Evolutionary conservation across 1,140 invertebrate species (phyloP), one percentile per base, ranked within the genome.

Genomic region (Vanessa atalanta): DNA sequence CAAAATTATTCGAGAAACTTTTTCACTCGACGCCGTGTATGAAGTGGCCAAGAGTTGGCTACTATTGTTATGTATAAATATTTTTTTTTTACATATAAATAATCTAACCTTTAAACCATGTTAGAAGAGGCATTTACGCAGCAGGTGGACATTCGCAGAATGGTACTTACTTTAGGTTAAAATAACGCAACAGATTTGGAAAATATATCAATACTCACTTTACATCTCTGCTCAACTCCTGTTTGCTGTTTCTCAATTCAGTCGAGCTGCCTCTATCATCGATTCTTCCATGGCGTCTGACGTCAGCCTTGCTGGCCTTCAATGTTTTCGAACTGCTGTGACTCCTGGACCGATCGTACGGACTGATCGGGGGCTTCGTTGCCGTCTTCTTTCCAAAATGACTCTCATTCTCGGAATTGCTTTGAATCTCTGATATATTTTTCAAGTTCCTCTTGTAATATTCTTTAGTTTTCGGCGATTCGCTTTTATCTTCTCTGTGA

Each of bases 381-480:
- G 81, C 81, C 37, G 78, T 70, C 37, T 84, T 87, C 57, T 88
- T 88, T 43, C 85, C 87, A 55, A 91, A 83, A 37, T 90, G 88
- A 71, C 87, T 93, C 60, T 91, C 91, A 16, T 74, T 89, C 73
- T 91, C 89, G 11, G 88, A 92, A 81, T 91, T 94, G 78, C 89
- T 93, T 47, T 89, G 88, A 8, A 91, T 94, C 84, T 95, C 91
- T 7, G 94, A 93, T 80, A 94, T 93, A 83, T 95, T 94, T 65
- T 95, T 93, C 31, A 95, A 87, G 84, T 95, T 93, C 72, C 93
- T 85, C 64, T 93, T 94, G 51, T 93, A 92, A 73, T 88, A 88
- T 31, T 88, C 84, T 48, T 88, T 88, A 1, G 80, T 85, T 60
- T 83, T 78, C 6, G 88, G 87, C 12, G 87, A 88, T 74, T 87